Base-by-base conservation (phyloP, 2,797 vertebrate species). In the Microhierax caerulescens region DNA sequence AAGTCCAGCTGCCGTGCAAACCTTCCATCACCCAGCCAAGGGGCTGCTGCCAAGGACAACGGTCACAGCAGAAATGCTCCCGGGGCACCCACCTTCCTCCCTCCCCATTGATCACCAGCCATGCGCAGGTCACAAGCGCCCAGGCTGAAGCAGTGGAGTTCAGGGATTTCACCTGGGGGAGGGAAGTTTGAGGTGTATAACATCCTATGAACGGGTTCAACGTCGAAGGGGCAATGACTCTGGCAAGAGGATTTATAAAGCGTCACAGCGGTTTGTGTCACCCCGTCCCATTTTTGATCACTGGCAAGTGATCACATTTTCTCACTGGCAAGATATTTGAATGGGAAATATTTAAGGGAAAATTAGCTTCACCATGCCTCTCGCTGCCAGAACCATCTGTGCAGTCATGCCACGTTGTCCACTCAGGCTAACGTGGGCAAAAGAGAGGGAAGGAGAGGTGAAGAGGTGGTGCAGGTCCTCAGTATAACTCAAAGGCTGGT, bases 111-210 rank as follows among this genome's bases (percentile, higher is more conserved):
- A 3, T 48, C 61, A 19, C 45, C 53, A 4, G 0, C 67, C 0
- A 0, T 19, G 34, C 15, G 10, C 0, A 2, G 56, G 45, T 45
- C 65, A 59, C 48, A 67, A 34, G 45, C 5, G 1, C n/a, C 0
- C 0, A 53, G 69, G 48, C 10, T 25, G 56, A 80, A 37, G 25
- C 1, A 1, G 24, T 45, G 76, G 24, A 32, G 27, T 8, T 75
- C 57, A 32, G 32, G 28, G 63, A 25, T 90, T 79, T 39, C 67
- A 32, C 32, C 34, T 23, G 24, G 9, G 19, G 25, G 5, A 53
- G 36, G 32, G 48, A 86, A 45, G 9, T 56, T 75, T 2, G 2
- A 34, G 50, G 34, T 54, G 32, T 28, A 3, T 8, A 54, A 28
- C 21, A 16, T 60, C 18, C 11, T 1, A 60, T 0, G 48, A 85